Base-by-base conservation (phyloP, 1,140 invertebrate genomes). In the Macrobrachium nipponense region DNA sequence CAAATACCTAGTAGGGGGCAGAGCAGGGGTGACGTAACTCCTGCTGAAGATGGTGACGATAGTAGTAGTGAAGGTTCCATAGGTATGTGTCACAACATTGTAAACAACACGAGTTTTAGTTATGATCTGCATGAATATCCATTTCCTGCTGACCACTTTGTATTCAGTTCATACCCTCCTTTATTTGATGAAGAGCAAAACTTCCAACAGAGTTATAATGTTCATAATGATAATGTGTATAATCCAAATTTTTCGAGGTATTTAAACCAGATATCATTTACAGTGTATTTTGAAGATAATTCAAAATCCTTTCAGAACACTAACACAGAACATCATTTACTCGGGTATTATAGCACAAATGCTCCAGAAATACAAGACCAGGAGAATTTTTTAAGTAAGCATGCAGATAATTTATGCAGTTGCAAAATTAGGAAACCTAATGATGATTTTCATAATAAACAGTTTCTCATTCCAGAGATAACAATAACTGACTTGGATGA, bases 51-150 rank as follows among this genome's bases (percentile, higher is more conserved):
- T 51, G 84, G 84, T 36, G 23, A 73, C 18, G 58, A 70, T 73
- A 61, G 77, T 62, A 43, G 84, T 73, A 73, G 77, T 72, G 77
- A 60, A 73, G 84, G 66, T 58, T 44, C 58, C 51, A 51, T 80
- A 86, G 84, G 84, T 86, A 86, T 79, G 84, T 82, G 51, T 82
- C 80, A 72, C 36, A 12, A 59, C 17, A 27, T n/a, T 17, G 58
- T 43, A 60, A 59, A 60, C 59, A 59, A 23, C 59, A 82, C 68
- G 58, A 75, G 61, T 61, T 27, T 36, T 23, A 58, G 51, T 59
- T 61, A 51, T 59, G 44, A 61, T 44, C 8, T 70, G 73, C 59
- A 44, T 75, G 70, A 75, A 62, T 61, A 27, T 70, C 75, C 60
- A 62, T 36, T 43, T n/a, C 58, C 23, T 61, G 59, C 80, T 75